A percentile compares a stretch with the other conserved stretches of the same genome.
These are phyloP conservation scores for Oreocharis arfaki DNA, from an alignment of 2,113 vertebrate genomes.

Conservation along the genomic window DNA sequence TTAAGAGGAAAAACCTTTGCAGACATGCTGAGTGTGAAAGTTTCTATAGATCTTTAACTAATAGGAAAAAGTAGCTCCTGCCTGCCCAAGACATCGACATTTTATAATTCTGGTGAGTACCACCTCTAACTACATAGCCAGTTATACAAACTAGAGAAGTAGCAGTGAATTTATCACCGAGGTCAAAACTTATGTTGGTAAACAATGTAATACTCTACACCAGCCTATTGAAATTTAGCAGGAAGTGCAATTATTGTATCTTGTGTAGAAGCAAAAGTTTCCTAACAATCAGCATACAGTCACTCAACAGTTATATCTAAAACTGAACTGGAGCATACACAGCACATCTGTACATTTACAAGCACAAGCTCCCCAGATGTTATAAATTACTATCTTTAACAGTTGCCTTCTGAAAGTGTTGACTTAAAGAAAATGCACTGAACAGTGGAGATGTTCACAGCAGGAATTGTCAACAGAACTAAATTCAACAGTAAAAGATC, in stretches of 20 bases:
- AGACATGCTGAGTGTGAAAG: not conserved
- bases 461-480: slow-evolving; percentile 57
- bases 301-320: not conserved
- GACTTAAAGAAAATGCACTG: slow-evolving; percentile 40
- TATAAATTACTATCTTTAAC: slow-evolving; percentile 48
- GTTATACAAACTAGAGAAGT: not conserved
- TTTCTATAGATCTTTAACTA: not conserved
- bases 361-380: slow-evolving; percentile 49
- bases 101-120: not conserved
- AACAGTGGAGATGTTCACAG: slow-evolving; percentile 60
- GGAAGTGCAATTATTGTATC: not conserved
- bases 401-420: slow-evolving; percentile 47
- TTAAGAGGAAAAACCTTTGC: not conserved
- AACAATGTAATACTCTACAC: not conserved
- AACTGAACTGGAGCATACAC: not conserved
- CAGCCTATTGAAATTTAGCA: not conserved
- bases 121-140: not conserved
- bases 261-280: not conserved
- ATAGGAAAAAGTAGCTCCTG: not conserved
- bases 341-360: slow-evolving; percentile 33
- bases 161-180: not conserved
- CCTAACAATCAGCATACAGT: not conserved
- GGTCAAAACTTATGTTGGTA: not conserved
- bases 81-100: not conserved
- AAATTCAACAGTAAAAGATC: not conserved